Evolutionary conservation across 1,140 invertebrate genomes (phyloP).

Genomic region (Drosophila albomicans): DNA sequence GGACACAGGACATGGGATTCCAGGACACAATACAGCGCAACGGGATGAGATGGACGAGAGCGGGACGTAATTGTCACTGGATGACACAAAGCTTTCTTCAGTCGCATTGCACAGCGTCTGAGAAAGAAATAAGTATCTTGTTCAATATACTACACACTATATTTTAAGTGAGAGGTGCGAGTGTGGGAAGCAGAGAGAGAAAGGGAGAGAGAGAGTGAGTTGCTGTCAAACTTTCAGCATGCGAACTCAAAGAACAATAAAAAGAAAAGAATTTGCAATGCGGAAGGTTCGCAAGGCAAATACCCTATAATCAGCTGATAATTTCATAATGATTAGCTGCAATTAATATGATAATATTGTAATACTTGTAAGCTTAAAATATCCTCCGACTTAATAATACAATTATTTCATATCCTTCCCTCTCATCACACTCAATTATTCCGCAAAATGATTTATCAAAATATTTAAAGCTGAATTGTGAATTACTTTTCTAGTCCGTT

Average conservation of each 20-base stretch:
- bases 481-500: no score
- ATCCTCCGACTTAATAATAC: no score
- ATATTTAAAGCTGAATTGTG: no score
- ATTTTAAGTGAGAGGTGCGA: not conserved
- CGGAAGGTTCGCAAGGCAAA: not conserved
- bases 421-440: no score
- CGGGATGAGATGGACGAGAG: not conserved
- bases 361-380: no score
- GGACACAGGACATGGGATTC: slow-evolving; percentile 1
- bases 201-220: no score
- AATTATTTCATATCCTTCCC: no score
- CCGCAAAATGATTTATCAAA: no score
- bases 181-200: not conserved
- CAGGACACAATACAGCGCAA: no score
- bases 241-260: not conserved
- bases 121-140: not conserved
- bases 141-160: no score
- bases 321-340: no score
- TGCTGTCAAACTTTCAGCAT: not conserved
- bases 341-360: no score
- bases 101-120: slow-evolving; percentile 17
- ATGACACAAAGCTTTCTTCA: slow-evolving; percentile 79
- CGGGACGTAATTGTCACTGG: slow-evolving; percentile 73
- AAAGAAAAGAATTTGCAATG: not conserved
- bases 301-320: not conserved